Conservation (phyloP, 2,113 vertebrate genomes). For the Microcebus griseorufus region DNA sequence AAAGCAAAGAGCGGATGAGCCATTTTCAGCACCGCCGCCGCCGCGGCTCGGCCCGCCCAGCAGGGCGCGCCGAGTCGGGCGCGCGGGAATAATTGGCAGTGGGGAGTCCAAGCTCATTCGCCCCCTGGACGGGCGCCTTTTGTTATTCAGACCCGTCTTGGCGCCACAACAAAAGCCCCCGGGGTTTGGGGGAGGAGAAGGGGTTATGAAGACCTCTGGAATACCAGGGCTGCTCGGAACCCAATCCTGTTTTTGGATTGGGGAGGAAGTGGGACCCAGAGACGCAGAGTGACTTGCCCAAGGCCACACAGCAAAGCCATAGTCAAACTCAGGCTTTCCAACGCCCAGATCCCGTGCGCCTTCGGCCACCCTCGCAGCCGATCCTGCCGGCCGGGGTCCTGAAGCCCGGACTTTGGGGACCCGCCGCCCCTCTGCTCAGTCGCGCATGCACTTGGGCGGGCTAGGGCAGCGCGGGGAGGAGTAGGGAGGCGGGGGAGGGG, state of each 20-base stretch:
- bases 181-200: conserved; percentile 15
- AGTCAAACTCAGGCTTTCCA: neutral
- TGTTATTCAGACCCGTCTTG: conserved; percentile 57
- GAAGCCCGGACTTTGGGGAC: conserved; percentile 68
- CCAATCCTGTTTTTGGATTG: neutral
- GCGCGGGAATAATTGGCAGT: conserved; percentile 38
- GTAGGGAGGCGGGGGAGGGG: conserved; percentile 29
- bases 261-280: conserved; percentile 61
- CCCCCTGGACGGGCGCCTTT: conserved; percentile 56
- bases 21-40: conserved; percentile 56
- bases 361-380: conserved; percentile 51
- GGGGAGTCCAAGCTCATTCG: conserved; percentile 58
- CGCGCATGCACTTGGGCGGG: conserved; percentile 52
- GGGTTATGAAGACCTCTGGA: conserved; percentile 38
- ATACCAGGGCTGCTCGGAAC: conserved; percentile 2
- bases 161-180: conserved; percentile 57
- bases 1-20: conserved; percentile 76
- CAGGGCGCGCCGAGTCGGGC: conserved; percentile 36
- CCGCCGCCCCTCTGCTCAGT: conserved; percentile 56
- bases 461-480: conserved; percentile 37
- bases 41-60: conserved; percentile 61
- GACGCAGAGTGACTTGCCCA: conserved; percentile 71
- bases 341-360: neutral
- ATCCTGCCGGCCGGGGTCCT: conserved; percentile 57
- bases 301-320: conserved; percentile 72